Base-by-base conservation (phyloP, 2,797 vertebrate genomes). In the Enteromius unitaeniatus region DNA sequence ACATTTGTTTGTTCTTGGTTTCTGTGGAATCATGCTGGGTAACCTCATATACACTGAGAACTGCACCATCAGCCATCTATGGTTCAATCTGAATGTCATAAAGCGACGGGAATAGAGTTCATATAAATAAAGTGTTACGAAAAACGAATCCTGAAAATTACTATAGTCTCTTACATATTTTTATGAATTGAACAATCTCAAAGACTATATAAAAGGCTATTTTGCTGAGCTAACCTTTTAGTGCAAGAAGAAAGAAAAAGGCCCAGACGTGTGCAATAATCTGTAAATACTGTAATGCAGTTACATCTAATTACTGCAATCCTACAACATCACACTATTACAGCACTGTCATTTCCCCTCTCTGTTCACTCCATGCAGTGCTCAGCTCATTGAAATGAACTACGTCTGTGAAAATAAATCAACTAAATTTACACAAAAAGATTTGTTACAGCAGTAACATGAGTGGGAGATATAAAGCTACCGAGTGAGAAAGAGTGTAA, bases 401-500 rank as follows among this genome's bases (percentile, higher is more conserved):
- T 34, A 53, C 28, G n/a, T 74, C 49, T 53, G 49, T n/a, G 49
- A 31, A 21, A 53, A 74, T 74, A 1, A 21, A 58, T 76, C 34
- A 58, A 45, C 37, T 58, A 47, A n/a, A 81, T 11, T 28, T 37
- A 58, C n/a, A 31, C n/a, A 8, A 1, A 53, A 1, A 53, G 4
- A 13, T 17, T 60, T 53, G 10, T 58, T 14, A 58, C 49, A 42
- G 65, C 8, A 34, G 31, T 11, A 64, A n/a, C 23, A 68, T n/a
- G 47, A 76, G 81, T 83, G 11, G 72, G 73, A 76, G 47, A 65
- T 37, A 65, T 37, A 21, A 51, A 82, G 9, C n/a, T 51, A 23
- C 15, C 4, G 49, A 83, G 34, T 10, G 47, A 78, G 19, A 77
- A 47, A 55, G 2, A 77, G 49, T 17, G 34, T 5, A 11, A 47